Evolutionary conservation across 2,888 invertebrate species (phyloP).

Genomic region (Drosophila maculinotata): DNA sequence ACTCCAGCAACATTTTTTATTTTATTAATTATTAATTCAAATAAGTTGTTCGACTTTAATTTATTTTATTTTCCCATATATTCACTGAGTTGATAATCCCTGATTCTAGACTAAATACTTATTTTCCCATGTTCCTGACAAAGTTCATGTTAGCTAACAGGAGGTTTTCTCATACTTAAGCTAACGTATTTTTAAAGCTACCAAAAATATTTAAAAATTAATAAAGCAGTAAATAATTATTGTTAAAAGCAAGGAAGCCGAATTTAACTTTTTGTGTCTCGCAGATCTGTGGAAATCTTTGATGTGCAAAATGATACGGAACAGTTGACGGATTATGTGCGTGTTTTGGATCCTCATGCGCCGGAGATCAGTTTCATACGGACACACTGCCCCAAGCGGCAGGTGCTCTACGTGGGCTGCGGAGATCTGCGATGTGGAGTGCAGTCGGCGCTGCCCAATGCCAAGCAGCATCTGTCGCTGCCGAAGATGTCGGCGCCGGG

Average conservation of each 20-base stretch:
- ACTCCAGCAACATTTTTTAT: too few relatives aligned
- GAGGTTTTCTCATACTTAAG: too few relatives aligned
- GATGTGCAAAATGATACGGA: slow-evolving; percentile 88
- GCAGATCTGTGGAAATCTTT: slow-evolving; percentile 89
- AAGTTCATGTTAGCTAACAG: too few relatives aligned
- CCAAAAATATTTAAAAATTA: too few relatives aligned
- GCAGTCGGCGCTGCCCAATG: slow-evolving; percentile 86
- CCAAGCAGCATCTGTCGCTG: slow-evolving; percentile 85
- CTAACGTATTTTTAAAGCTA: too few relatives aligned
- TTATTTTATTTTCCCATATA: too few relatives aligned
- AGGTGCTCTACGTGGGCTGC: slow-evolving; percentile 92
- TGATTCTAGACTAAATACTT: too few relatives aligned
- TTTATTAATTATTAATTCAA: too few relatives aligned
- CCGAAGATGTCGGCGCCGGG: slow-evolving; percentile 91
- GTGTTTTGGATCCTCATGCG: slow-evolving; percentile 92
- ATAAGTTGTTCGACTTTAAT: too few relatives aligned
- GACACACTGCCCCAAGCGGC: slow-evolving; percentile 90
- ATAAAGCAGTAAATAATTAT: too few relatives aligned
- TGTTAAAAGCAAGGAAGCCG: neutral
- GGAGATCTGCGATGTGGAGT: slow-evolving; percentile 91
- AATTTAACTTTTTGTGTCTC: neutral
- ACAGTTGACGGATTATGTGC: slow-evolving; percentile 89
- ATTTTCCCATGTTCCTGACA: too few relatives aligned
- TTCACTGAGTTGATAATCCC: too few relatives aligned
- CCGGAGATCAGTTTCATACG: slow-evolving; percentile 93